Conservation (phyloP, 2,888 invertebrate genomes). For the Nomada ruficornis region DNA sequence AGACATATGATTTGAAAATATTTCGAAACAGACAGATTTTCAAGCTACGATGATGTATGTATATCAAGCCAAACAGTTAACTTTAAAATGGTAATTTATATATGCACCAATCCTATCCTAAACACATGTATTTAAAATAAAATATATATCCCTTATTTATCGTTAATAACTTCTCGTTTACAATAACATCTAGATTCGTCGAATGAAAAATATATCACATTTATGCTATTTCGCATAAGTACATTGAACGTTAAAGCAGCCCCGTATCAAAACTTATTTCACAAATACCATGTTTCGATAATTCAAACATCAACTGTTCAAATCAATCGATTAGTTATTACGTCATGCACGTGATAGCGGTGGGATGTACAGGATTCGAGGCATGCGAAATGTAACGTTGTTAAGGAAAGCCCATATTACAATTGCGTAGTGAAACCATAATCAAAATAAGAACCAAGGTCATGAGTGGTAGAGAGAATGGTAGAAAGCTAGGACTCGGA, state of each 20-base stretch:
- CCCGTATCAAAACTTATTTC: background rate
- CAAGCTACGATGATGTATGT: constrained; percentile 11
- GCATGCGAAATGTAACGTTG: constrained; percentile 60
- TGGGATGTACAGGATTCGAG: constrained; percentile 42
- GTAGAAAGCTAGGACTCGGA: constrained; percentile 81
- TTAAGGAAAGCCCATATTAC: constrained; percentile 63
- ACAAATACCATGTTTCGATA: background rate
- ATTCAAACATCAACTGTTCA: background rate
- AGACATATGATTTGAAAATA: constrained; percentile 6
- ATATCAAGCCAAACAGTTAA: background rate
- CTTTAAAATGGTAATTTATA: too few species aligned
- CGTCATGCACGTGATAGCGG: constrained; percentile 44
- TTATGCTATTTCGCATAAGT: too few species aligned
- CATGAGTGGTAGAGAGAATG: constrained; percentile 72
- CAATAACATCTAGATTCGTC: too few species aligned
- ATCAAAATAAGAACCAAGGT: constrained; percentile 70
- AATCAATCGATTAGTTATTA: constrained; percentile 24
- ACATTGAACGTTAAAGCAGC: too few species aligned
- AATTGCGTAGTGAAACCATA: constrained; percentile 60
- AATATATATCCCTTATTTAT: background rate
- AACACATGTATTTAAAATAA: background rate
- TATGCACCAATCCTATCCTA: too few species aligned
- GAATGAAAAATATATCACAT: too few species aligned
- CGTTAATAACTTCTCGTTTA: background rate
- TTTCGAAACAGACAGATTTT: constrained; percentile 3